Evolutionary conservation across 2,113 vertebrate species (phyloP), one percentile per base, ranked within the genome.

Genomic region (Laticauda laticaudata): DNA sequence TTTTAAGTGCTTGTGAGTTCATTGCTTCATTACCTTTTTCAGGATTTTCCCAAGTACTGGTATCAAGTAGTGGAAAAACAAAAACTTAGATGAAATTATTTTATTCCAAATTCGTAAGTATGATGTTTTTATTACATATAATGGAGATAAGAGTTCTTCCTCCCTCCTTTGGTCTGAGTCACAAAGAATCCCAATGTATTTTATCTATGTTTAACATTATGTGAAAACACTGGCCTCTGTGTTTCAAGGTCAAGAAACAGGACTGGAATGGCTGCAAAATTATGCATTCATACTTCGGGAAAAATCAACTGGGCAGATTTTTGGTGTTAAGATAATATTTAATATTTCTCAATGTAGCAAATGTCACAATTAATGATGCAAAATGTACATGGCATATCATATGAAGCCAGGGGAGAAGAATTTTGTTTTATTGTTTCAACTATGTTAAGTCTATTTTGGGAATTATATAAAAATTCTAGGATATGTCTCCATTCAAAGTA

Each of bases 251-350:
- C 61, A 64, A 56, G 23, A 9, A 26, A 7, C 15, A 45, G 53
- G 48, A 12, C 54, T 90, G 29, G 45, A 43, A 14, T 48, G 29
- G 53, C 5, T 23, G 69, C 61, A 56, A n/a, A 91, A 85, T 24
- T 57, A 3, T 86, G 24, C 18, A n/a, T 9, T 29, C 81, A 57
- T 57, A 1, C 10, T 24, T n/a, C 59, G 26, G 5, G n/a, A 29
- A 86, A 56, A 45, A 12, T 56, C 64, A 26, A 9, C 51, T 26
- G 5, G 0, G 45, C 45, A 75, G 18, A 15, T 18, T 75, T 75
- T 34, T 75, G 69, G 12, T 69, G 11, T 69, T 29, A 69, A 69
- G 61, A 11, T n/a, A 69, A n/a, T 69, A 5, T 12, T 69, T 64
- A 64, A 64, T 64, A 64, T 29, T 29, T 64, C n/a, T n/a, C 15